These are phyloP conservation scores for Syngnathus floridae DNA, from an alignment of 2,113 vertebrate genomes.

Conservation along the genomic window DNA sequence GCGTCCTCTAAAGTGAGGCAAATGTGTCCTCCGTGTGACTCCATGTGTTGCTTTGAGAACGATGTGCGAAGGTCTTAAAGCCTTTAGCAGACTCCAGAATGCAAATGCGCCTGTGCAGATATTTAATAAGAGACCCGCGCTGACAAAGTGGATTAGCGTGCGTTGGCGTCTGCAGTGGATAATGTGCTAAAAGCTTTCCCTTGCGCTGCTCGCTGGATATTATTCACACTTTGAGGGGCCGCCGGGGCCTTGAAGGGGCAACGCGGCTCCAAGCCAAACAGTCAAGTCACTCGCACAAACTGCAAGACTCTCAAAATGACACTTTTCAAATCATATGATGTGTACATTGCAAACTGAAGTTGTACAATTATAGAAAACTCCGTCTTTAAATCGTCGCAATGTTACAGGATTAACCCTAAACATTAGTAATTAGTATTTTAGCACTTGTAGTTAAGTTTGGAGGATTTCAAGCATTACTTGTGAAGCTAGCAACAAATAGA, in stretches of 20 bases:
- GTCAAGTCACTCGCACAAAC: not conserved
- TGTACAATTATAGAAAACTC: too few relatives aligned
- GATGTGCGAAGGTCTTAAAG: constrained; percentile 71
- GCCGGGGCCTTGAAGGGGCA: constrained; percentile 53
- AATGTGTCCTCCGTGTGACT: constrained; percentile 77
- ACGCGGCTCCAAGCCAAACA: not conserved
- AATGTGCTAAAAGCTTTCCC: constrained; percentile 96
- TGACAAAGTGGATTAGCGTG: constrained; percentile 80
- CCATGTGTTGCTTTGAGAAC: constrained; percentile 23
- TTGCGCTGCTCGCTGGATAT: constrained; percentile 80
- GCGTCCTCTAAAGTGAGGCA: constrained; percentile 5
- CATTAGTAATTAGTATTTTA: not conserved
- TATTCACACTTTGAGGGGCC: constrained; percentile 84
- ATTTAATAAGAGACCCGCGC: constrained; percentile 80
- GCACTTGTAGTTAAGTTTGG: not conserved
- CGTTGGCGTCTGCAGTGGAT: constrained; percentile 80
- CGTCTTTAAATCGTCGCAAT: too few relatives aligned
- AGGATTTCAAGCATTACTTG: not conserved
- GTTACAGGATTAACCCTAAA: not conserved
- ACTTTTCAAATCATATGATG: not conserved
- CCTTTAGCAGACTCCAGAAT: constrained; percentile 79
- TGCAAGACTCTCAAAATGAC: not conserved
- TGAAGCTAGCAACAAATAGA: not conserved
- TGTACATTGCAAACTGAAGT: too few relatives aligned
- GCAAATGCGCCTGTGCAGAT: constrained; percentile 79